These are phyloP conservation scores for Oreocharis arfaki DNA, from an alignment of 2,113 vertebrate species.

Conservation along the genomic window DNA sequence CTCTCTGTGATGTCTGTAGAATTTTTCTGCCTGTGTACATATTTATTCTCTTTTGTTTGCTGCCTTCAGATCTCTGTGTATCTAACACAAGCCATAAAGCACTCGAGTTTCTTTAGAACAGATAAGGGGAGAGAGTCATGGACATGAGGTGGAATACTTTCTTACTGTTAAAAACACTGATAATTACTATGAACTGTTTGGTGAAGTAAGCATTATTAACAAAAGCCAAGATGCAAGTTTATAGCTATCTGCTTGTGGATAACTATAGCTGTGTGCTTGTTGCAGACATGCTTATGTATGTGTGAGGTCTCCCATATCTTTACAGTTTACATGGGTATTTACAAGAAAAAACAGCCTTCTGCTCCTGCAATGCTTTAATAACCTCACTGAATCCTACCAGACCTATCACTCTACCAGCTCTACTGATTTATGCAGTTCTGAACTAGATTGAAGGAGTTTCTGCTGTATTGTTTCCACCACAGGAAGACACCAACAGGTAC, in stretches of 20 bases:
- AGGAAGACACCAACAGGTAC: neutral
- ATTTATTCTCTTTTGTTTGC: neutral
- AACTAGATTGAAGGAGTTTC: neutral
- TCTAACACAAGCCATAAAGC: neutral
- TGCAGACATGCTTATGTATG: neutral
- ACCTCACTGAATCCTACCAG: neutral
- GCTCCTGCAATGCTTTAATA: neutral
- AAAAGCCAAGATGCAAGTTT: neutral
- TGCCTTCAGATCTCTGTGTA: neutral
- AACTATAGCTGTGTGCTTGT: neutral
- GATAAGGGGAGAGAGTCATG: neutral
- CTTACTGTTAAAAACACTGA: neutral
- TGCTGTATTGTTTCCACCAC: neutral
- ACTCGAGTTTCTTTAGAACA: neutral
- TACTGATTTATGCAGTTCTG: neutral
- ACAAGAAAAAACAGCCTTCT: neutral
- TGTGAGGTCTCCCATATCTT: neutral
- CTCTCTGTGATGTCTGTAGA: neutral
- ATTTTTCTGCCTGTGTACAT: neutral
- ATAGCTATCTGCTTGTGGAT: neutral
- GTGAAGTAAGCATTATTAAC: neutral
- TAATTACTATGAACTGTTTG: neutral
- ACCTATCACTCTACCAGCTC: neutral
- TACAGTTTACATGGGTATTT: neutral
- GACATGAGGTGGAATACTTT: neutral